These are phyloP conservation scores for Scaptomyza caliginosa DNA, from an alignment of 2,888 invertebrate genomes.

Conservation along the genomic window DNA sequence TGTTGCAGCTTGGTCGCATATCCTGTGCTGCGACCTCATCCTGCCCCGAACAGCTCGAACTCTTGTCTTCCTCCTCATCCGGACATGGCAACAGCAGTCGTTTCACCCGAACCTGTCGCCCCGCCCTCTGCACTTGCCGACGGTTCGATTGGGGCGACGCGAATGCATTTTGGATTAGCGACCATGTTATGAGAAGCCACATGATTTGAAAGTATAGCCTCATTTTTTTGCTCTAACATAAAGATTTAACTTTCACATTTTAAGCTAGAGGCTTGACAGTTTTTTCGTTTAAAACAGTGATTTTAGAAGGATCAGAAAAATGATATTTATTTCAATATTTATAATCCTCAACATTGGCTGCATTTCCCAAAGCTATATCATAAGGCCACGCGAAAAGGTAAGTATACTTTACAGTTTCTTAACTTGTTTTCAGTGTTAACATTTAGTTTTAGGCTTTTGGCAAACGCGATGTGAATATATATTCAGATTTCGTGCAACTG, in stretches of 20 bases:
- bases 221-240: conserved; percentile 52
- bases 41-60: neutral
- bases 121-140: neutral
- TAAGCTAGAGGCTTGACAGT: conserved; percentile 24
- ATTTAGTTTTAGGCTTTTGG: conserved; percentile 16
- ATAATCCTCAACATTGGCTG: conserved; percentile 30
- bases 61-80: neutral
- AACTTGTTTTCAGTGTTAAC: neutral
- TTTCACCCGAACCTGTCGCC: conserved; percentile 12
- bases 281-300: conserved; percentile 16
- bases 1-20: neutral
- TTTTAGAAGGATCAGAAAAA: conserved; percentile 24
- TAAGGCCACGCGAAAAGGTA: conserved; percentile 41
- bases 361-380: conserved; percentile 16
- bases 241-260: conserved; percentile 22
- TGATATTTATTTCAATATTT: conserved; percentile 38
- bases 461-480: conserved; percentile 30
- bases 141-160: neutral
- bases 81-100: neutral
- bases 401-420: neutral
- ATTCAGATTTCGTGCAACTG: conserved; percentile 25
- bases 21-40: neutral
- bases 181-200: conserved; percentile 34
- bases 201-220: conserved; percentile 43
- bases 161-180: conserved; percentile 9